Evolutionary conservation across 2,113 vertebrate genomes (phyloP).

Genomic region (Limnothrissa miodon): DNA sequence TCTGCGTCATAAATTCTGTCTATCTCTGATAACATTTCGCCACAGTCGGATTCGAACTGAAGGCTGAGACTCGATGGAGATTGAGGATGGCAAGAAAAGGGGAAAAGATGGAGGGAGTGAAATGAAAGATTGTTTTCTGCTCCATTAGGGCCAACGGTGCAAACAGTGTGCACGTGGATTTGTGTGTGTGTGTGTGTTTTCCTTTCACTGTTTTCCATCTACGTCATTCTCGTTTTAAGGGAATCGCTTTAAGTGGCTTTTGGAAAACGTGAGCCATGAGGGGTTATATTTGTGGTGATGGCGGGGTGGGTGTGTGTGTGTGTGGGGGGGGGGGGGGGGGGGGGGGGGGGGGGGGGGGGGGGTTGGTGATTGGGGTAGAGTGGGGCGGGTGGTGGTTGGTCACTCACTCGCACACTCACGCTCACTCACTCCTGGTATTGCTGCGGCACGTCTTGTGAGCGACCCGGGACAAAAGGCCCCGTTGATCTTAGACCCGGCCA

Average conservation of each 20-base stretch:
- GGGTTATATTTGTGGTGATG: neutral
- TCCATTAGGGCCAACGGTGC: neutral
- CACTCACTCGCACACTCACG: too few species aligned
- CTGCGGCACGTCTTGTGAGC: neutral
- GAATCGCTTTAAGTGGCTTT: constrained; percentile 11
- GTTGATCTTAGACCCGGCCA: neutral
- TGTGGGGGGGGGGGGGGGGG: neutral
- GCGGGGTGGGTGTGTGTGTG: neutral
- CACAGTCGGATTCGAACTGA: neutral
- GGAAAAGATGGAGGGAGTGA: neutral
- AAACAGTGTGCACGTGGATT: neutral
- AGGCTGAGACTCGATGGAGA: neutral
- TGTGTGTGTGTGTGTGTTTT: neutral
- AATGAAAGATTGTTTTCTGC: neutral
- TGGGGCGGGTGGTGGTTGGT: too few species aligned
- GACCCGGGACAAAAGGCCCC: neutral
- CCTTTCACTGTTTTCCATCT: neutral
- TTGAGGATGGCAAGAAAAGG: neutral
- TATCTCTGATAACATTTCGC: neutral
- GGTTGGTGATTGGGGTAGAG: too few species aligned
- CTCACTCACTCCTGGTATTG: neutral
- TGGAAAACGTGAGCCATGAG: neutral
- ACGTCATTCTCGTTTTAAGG: constrained; percentile 3
- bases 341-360: neutral
- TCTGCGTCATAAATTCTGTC: neutral